Evolutionary conservation across 2,113 vertebrate species (phyloP).

Genomic region (Amphilophus citrinellus): DNA sequence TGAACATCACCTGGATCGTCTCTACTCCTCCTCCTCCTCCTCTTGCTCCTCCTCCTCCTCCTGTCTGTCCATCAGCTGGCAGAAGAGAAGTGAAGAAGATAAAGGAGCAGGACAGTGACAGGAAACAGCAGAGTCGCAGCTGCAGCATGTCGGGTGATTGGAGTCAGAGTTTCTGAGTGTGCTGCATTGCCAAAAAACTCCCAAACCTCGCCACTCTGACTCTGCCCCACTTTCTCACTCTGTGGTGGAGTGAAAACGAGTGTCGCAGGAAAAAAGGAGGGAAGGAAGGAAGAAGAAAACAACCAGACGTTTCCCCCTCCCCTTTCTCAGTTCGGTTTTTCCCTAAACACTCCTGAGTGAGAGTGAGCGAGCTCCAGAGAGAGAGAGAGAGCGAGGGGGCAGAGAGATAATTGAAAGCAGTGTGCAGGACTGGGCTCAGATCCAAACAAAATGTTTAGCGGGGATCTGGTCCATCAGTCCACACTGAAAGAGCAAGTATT

Average conservation of each 20-base stretch:
- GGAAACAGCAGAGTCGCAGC: conserved; percentile 50
- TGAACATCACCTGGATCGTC: conserved; percentile 93
- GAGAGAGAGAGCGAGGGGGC: conserved; percentile 25
- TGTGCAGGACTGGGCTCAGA: conserved; percentile 65
- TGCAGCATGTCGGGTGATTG: conserved; percentile 61
- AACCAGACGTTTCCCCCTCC: conserved; percentile 12
- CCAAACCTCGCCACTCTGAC: conserved; percentile 4
- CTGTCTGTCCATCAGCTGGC: conserved; percentile 81
- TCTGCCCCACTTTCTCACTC: conserved; percentile 9
- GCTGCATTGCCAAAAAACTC: conserved; percentile 41
- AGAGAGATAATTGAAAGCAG: conserved; percentile 74
- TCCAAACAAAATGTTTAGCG: conserved; percentile 82
- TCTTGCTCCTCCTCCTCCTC: conserved; percentile 1
- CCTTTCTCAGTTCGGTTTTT: conserved; percentile 29
- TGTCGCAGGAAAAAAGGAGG: conserved; percentile 40
- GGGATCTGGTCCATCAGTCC: conserved; percentile 75
- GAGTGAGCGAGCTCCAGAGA: conserved; percentile 13
- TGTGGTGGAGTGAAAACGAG: conserved; percentile 28
- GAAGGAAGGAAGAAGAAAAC: conserved; percentile 46
- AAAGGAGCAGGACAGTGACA: conserved; percentile 45
- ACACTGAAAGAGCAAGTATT: conserved; percentile 12
- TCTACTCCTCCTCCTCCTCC: conserved; percentile 63
- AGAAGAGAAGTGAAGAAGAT: conserved; percentile 50
- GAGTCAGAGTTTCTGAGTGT: conserved; percentile 19
- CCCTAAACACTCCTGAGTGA: conserved; percentile 47